Conservation (phyloP, 2,113 vertebrate genomes). For the Hydrolagus affinis region DNA sequence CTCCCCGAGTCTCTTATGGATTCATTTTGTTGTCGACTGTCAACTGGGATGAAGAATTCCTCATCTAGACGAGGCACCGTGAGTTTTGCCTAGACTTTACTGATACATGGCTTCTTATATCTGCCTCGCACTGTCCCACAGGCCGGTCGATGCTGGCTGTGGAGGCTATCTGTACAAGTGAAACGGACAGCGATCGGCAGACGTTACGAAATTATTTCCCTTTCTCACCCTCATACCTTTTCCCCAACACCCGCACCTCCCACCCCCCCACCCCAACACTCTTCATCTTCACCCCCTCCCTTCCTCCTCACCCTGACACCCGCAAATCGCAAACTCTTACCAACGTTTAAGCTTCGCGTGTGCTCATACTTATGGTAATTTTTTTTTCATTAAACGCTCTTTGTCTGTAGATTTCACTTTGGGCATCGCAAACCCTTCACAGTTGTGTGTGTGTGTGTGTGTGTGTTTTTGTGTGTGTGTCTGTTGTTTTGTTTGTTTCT, state of each 20-base stretch:
- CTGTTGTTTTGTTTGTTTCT: constrained; percentile 11
- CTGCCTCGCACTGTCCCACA: too few species aligned
- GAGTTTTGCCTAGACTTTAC: too few species aligned
- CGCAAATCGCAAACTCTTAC: too few species aligned
- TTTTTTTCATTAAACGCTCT: neutral
- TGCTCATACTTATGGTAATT: neutral
- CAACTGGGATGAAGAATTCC: too few species aligned
- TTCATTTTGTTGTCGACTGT: too few species aligned
- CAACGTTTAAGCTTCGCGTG: neutral
- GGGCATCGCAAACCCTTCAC: too few species aligned
- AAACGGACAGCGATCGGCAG: neutral
- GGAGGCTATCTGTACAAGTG: neutral
- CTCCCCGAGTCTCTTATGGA: too few species aligned
- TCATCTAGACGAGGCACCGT: too few species aligned
- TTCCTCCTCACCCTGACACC: too few species aligned
- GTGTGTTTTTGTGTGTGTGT: neutral
- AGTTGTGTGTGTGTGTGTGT: neutral
- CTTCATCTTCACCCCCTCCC: neutral
- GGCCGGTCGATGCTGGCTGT: neutral
- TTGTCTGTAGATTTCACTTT: constrained; percentile 14
- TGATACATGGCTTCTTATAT: too few species aligned
- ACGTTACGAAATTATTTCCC: neutral
- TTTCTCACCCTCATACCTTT: too few species aligned
- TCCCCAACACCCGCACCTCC: too few species aligned
- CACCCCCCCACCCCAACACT: neutral